Evolutionary conservation across 2,113 vertebrate genomes (phyloP).

Genomic region (Rhynchomys soricoides): DNA sequence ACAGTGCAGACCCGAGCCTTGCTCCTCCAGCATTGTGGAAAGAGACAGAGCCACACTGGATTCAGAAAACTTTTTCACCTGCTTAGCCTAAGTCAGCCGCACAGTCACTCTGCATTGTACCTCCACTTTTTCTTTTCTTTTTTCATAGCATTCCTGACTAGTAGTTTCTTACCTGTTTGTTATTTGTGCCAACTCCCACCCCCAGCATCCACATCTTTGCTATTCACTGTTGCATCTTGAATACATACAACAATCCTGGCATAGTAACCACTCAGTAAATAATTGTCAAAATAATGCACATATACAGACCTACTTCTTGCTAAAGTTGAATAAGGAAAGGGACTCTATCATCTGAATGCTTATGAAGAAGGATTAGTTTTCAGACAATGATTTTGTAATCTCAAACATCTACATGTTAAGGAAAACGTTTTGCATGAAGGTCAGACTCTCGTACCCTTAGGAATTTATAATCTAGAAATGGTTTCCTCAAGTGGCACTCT

Average conservation of each 20-base stretch:
- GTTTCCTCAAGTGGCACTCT: not conserved
- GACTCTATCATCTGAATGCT: not conserved
- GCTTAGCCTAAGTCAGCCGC: not conserved
- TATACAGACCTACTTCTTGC: not conserved
- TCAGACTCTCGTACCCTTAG: not conserved
- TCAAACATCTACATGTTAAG: not conserved
- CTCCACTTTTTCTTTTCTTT: not conserved
- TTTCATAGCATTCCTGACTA: not conserved
- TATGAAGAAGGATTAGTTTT: constrained; percentile 2
- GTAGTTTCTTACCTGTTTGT: not conserved
- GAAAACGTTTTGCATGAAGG: not conserved
- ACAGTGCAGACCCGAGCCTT: constrained; percentile 84
- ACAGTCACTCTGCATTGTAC: not conserved
- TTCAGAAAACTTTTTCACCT: not conserved
- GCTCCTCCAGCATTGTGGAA: constrained; percentile 87
- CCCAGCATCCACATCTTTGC: not conserved
- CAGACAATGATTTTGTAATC: constrained; percentile 31
- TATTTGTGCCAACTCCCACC: not conserved
- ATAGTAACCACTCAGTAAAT: not conserved
- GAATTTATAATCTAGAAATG: not conserved
- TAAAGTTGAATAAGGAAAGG: constrained; percentile 5
- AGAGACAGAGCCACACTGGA: constrained; percentile 75
- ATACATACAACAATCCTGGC: not conserved
- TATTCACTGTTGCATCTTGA: not conserved
- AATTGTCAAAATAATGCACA: not conserved